Percentiles rank a stretch among this genome's conserved stretches.
Conservation (phyloP, 2,797 vertebrate species). For the Remorina albescens region DNA sequence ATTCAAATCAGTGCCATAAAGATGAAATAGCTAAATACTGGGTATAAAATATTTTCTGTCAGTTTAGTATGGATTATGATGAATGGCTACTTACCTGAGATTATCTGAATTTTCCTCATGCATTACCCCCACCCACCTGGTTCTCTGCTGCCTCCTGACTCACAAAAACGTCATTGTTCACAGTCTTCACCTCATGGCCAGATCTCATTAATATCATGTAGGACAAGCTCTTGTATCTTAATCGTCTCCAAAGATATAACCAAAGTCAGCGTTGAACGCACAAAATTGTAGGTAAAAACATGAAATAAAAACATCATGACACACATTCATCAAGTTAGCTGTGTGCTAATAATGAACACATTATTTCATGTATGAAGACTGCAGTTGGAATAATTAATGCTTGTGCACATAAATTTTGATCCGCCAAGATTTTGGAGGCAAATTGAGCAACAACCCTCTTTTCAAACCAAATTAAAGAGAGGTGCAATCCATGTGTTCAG, state of each 20-base stretch:
- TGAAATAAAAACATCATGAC: constrained; percentile 13
- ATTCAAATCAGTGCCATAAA: background rate
- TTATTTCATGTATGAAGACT: constrained; percentile 20
- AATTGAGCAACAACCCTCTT: too few relatives aligned
- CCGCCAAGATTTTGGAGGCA: background rate
- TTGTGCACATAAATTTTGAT: constrained; percentile 19
- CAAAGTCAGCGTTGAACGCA: background rate
- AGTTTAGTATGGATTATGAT: background rate
- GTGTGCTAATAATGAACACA: constrained; percentile 17
- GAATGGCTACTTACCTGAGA: constrained; percentile 54
- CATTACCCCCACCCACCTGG: background rate
- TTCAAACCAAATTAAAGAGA: constrained; percentile 4
- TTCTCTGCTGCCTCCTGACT: background rate
- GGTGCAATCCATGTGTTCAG: background rate
- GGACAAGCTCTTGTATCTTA: too few relatives aligned
- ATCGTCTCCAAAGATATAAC: constrained; percentile 1
- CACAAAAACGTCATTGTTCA: background rate
- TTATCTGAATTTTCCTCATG: background rate
- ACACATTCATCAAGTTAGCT: constrained; percentile 5
- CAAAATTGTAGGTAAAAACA: background rate
- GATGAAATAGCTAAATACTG: background rate
- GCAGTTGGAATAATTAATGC: constrained; percentile 33
- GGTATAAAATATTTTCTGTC: background rate
- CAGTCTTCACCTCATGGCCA: constrained; percentile 19
- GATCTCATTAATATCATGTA: constrained; percentile 33